A percentile compares a stretch with the other conserved stretches of the same genome.
phyloP scores from a whole-genome alignment of 1,140 invertebrate species.

The Musca domestica region DNA sequence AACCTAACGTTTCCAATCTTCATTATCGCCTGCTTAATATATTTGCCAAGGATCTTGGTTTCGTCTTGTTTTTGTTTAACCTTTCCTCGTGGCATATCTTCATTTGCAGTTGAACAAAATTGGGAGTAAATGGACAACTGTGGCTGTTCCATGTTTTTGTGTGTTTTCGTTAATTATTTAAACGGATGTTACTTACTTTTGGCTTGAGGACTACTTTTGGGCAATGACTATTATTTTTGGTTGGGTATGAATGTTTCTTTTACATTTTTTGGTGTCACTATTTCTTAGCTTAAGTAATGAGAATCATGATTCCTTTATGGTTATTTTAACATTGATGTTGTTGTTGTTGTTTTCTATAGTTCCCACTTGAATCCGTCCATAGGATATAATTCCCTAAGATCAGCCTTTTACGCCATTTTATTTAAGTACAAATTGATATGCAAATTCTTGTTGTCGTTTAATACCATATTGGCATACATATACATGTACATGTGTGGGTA shows the following conservation, averaged over 20 bases:
- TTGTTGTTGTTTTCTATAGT: neutral
- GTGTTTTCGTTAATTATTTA: no score
- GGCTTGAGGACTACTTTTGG: no score
- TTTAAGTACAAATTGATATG: conserved; percentile 50
- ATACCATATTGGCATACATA: conserved; percentile 18
- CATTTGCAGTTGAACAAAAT: conserved; percentile 34
- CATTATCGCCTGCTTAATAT: conserved; percentile 34
- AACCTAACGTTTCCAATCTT: neutral
- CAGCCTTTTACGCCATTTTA: conserved; percentile 18
- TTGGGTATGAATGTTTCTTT: neutral
- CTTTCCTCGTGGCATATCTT: conserved; percentile 45
- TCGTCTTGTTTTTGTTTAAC: no score
- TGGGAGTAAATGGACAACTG: neutral
- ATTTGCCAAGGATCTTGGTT: neutral
- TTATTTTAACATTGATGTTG: neutral
- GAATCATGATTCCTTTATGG: conserved; percentile 50
- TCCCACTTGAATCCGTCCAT: conserved; percentile 33
- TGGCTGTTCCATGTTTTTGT: no score
- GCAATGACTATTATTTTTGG: neutral
- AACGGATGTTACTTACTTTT: conserved; percentile 1
- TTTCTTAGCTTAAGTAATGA: conserved; percentile 48
- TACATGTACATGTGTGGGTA: no score
- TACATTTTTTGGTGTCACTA: conserved; percentile 25
- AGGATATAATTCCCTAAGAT: neutral
- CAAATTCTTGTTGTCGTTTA: conserved; percentile 39